Conservation (phyloP, 2,113 vertebrate species). For the Naja naja region DNA sequence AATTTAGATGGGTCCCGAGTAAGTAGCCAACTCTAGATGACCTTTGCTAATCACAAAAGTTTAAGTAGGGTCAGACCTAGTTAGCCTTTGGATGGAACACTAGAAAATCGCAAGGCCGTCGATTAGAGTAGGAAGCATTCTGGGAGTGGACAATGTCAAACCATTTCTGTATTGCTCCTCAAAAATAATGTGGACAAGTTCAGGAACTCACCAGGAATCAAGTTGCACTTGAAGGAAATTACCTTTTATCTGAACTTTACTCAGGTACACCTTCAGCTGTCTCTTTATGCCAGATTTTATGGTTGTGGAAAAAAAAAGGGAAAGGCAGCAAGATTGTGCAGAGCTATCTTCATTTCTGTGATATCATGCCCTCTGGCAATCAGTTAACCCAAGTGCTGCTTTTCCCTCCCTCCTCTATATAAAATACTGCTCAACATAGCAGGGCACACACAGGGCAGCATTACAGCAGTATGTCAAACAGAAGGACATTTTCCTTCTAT, state of each 20-base stretch:
- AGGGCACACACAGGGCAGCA: slow-evolving; percentile 33
- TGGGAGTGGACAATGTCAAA: not conserved
- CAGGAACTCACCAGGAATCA: not conserved
- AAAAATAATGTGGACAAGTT: not conserved
- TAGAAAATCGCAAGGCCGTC: not conserved
- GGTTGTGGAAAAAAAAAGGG: not conserved
- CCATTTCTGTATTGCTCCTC: not conserved
- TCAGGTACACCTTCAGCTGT: slow-evolving; percentile 8
- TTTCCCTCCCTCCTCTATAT: slow-evolving; percentile 2
- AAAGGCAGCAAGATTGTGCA: not conserved
- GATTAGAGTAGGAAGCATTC: not conserved
- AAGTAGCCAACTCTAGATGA: not conserved
- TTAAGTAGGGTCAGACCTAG: not conserved
- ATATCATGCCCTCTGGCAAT: not conserved
- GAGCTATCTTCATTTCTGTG: slow-evolving; percentile 23
- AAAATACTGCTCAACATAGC: slow-evolving; percentile 24
- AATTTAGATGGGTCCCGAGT: not conserved
- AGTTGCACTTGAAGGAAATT: not conserved
- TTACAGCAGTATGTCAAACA: slow-evolving; percentile 77
- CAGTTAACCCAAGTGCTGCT: not conserved
- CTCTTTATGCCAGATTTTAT: not conserved
- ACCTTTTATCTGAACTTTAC: not conserved
- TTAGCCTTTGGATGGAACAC: not conserved
- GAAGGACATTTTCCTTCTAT: slow-evolving; percentile 69
- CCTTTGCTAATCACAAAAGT: not conserved